Evolutionary conservation across 2,888 invertebrate genomes (phyloP), one percentile per base, ranked within the genome.

Genomic region (Augiades crinisus): DNA sequence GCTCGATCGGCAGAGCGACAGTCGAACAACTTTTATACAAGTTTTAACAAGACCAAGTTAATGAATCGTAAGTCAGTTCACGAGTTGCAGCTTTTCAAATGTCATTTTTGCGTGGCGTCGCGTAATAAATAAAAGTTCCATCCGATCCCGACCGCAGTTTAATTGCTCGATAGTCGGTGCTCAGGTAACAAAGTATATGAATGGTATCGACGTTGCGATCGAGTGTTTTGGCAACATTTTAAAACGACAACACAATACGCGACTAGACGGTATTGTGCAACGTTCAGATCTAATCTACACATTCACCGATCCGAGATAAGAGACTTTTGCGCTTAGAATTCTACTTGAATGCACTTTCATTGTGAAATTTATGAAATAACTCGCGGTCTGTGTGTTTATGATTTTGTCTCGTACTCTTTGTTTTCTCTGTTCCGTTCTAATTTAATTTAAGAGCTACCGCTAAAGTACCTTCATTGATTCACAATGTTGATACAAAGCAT

Each of bases 221-320:
- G 55, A 55, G 59, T 65, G 57, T 65, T 70, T 64, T 68, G 65
- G 64, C 65, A 72, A 68, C 65, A 67, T 65, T 67, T 63, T 61
- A 62, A 67, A 66, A 64, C 61, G 62, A 58, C 67, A 66, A 53
- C 58, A 58, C 59, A 63, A 62, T 61, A 59, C 67, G 65, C 13
- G 67, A 62, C 64, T 60, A 56, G 55, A 40, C 55, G 56, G 59
- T 54, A 65, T 72, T 72, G 68, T 70, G 67, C 69, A 70, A 69
- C 59, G 43, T 13, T 40, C n/a, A 52, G 62, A 57, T 58, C 13
- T 22, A 53, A 67, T 65, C 57, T 53, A 53, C 59, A 62, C 60
- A 55, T 51, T 47, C 53, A 37, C 41, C 53, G 68, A 70, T 69
- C 40, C 38, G 12, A 49, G 64, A 65, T 68, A 65, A 51, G 46